Conservation (phyloP, 2,797 vertebrate species). For the Oophaga sylvatica region DNA sequence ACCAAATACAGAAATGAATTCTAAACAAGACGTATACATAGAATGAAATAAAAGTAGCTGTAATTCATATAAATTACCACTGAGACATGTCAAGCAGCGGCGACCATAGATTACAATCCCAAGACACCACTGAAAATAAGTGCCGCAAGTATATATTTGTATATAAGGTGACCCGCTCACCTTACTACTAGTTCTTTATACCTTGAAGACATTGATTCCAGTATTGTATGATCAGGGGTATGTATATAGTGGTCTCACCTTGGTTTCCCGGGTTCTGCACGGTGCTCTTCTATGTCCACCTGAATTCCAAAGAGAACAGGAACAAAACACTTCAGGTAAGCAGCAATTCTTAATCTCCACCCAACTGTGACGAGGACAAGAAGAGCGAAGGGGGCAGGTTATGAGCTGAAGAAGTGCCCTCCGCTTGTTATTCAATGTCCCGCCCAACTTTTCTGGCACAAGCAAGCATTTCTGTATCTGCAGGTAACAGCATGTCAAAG, state of each 20-base stretch:
- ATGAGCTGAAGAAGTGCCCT: conserved; percentile 7
- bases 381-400: conserved; percentile 30
- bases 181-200: neutral
- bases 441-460: conserved; percentile 40
- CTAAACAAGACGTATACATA: neutral
- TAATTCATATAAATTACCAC: neutral
- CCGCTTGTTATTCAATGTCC: conserved; percentile 30
- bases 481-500: conserved; percentile 52
- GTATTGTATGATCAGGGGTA: no score
- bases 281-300: conserved; percentile 14
- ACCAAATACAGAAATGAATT: neutral
- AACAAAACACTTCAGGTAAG: conserved; percentile 8
- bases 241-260: conserved; percentile 41
- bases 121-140: neutral
- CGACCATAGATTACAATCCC: neutral
- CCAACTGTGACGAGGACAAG: conserved; percentile 35
- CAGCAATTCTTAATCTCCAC: conserved; percentile 38
- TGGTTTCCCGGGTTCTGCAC: neutral
- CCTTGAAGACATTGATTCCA: neutral
- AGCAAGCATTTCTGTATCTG: conserved; percentile 5
- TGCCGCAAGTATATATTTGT: neutral
- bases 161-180: neutral
- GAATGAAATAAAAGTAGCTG: no score
- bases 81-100: neutral
- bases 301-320: conserved; percentile 15